These are phyloP conservation scores for Diplosoma virens DNA, from an alignment of 23 tunicate species.

Conservation along the genomic window DNA sequence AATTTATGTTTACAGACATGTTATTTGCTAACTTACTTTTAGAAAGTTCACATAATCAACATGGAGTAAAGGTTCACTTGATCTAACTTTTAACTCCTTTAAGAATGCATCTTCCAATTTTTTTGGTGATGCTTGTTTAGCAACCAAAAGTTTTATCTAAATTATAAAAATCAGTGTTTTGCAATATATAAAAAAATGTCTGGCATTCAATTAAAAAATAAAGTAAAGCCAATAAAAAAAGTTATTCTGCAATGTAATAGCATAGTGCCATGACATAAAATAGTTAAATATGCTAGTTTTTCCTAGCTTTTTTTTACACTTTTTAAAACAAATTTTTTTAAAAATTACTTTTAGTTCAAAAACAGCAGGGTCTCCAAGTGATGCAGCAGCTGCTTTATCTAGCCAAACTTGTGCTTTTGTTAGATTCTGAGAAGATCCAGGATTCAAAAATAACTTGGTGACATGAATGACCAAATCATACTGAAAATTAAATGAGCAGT, in stretches of 20 bases:
- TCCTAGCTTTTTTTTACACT: too few species aligned
- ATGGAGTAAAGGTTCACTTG: conserved; percentile 55
- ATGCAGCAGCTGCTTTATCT: conserved; percentile 63
- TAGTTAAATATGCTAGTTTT: too few species aligned
- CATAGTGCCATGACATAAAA: neutral
- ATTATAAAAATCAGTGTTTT: too few species aligned
- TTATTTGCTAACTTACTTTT: conserved; percentile 37
- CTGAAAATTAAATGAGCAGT: too few species aligned
- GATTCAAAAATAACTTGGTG: conserved; percentile 68
- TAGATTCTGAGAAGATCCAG: conserved; percentile 77
- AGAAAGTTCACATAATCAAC: conserved; percentile 71
- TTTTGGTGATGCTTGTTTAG: conserved; percentile 58
- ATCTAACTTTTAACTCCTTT: conserved; percentile 58
- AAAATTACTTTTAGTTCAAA: conserved; percentile 81
- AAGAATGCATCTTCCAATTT: conserved; percentile 55
- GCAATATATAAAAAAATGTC: too few species aligned
- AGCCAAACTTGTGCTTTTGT: conserved; percentile 84
- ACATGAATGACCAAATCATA: conserved; percentile 60
- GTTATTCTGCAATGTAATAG: neutral
- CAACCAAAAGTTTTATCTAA: conserved; percentile 71
- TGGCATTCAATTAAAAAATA: too few species aligned
- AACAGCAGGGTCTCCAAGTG: conserved; percentile 57
- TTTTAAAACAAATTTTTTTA: neutral
- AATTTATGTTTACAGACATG: too few species aligned
- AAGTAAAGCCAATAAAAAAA: neutral